Percentiles rank a stretch among this genome's conserved stretches.
Evolutionary conservation across 2,888 invertebrate species (phyloP).

Genomic region (Drosophila helvetica): DNA sequence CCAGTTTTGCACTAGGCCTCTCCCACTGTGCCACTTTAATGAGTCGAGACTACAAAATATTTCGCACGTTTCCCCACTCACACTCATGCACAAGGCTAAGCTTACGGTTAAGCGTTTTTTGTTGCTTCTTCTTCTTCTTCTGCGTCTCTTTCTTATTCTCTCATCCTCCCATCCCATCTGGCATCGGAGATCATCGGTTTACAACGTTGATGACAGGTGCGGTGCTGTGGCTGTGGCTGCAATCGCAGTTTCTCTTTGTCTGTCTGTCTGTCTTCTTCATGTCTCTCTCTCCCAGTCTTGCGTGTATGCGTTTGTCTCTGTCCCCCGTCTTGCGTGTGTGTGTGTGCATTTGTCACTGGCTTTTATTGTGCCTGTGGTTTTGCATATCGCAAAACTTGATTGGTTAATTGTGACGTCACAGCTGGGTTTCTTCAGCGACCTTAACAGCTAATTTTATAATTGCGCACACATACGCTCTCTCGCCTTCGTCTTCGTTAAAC

Average conservation of each 20-base stretch:
- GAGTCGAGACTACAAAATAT: conserved; percentile 61
- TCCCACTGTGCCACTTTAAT: conserved; percentile 64
- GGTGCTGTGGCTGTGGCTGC: conserved; percentile 31
- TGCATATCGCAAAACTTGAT: conserved; percentile 6
- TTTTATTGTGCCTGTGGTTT: conserved; percentile 12
- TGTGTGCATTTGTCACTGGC: conserved; percentile 14
- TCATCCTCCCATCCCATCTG: neutral
- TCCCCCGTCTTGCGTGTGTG: conserved; percentile 12
- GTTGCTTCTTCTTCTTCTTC: conserved; percentile 29
- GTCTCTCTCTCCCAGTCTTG: neutral
- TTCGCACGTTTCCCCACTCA: conserved; percentile 65
- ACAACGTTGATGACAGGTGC: conserved; percentile 58
- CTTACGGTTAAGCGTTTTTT: conserved; percentile 62
- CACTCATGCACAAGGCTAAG: conserved; percentile 16
- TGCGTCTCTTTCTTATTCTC: conserved; percentile 1
- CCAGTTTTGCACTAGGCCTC: conserved; percentile 28
- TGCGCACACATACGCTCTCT: conserved; percentile 1
- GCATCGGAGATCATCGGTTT: conserved; percentile 47
- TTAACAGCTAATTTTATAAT: conserved; percentile 58
- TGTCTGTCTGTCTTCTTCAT: neutral
- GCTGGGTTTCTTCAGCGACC: conserved; percentile 37
- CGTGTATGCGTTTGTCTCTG: neutral
- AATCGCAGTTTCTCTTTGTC: conserved; percentile 21
- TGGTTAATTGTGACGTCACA: conserved; percentile 34
- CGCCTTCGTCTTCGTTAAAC: conserved; percentile 1